A percentile compares a stretch with the other conserved stretches of the same genome.
Evolutionary conservation across 2,113 vertebrate species (phyloP).

Genomic region (Terrapene triunguis): DNA sequence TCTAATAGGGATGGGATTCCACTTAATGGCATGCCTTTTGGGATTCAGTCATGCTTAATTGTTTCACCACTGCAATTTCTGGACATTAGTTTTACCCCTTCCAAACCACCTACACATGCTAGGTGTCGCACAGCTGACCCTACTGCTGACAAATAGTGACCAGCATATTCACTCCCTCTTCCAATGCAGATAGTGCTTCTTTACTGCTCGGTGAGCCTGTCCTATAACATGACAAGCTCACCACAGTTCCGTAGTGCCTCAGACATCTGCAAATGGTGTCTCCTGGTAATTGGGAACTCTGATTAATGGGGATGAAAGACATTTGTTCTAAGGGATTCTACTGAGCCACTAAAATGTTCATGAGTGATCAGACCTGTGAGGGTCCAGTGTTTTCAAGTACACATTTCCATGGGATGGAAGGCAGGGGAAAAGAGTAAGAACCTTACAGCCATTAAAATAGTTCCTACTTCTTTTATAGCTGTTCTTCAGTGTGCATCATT

Average conservation of each 20-base stretch:
- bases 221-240: neutral
- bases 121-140: constrained; percentile 32
- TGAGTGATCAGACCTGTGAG: neutral
- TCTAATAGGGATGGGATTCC: constrained; percentile 36
- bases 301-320: neutral
- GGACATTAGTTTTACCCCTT: constrained; percentile 8
- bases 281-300: neutral
- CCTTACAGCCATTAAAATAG: neutral
- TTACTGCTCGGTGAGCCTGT: neutral
- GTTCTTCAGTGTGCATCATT: neutral
- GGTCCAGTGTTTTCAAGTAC: neutral
- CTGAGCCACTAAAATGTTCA: neutral
- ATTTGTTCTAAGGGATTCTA: neutral
- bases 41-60: constrained; percentile 61
- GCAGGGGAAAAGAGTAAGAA: neutral
- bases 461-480: neutral
- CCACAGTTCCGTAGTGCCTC: neutral
- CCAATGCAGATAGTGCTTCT: constrained; percentile 56
- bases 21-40: constrained; percentile 60
- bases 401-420: neutral
- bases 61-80: neutral
- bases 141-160: constrained; percentile 10
- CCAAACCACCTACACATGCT: constrained; percentile 6
- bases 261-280: neutral
- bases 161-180: constrained; percentile 33